Percentiles rank a stretch among this genome's conserved stretches.
Conservation (phyloP, 2,888 invertebrate species). For the Prionchulus punctatus region DNA sequence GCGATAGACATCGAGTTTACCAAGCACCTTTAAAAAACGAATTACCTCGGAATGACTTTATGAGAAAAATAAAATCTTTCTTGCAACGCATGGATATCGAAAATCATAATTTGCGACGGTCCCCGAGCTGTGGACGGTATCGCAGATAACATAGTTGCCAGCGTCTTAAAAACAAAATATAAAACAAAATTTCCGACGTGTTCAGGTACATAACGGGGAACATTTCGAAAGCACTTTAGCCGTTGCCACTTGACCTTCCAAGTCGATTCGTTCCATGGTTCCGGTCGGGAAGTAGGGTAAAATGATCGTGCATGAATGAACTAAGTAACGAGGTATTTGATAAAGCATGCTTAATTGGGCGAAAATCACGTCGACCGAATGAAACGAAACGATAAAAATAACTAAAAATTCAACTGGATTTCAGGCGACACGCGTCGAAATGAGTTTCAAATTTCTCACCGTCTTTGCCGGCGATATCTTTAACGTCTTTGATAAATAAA, state of each 20-base stretch:
- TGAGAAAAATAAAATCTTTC: constrained; percentile 37
- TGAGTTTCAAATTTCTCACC: constrained; percentile 19
- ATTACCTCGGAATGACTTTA: constrained; percentile 34
- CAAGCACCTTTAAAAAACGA: not conserved
- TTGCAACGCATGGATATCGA: constrained; percentile 37
- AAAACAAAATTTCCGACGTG: no score
- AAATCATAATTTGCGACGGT: constrained; percentile 35
- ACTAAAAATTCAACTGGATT: constrained; percentile 23
- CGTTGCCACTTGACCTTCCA: constrained; percentile 36
- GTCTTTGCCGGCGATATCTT: constrained; percentile 35
- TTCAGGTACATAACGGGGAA: no score
- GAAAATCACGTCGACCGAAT: constrained; percentile 35
- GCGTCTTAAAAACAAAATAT: constrained; percentile 22
- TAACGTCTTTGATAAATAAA: constrained; percentile 35
- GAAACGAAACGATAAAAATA: constrained; percentile 35
- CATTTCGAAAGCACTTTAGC: constrained; percentile 34
- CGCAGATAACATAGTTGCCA: constrained; percentile 33
- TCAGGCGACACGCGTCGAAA: not conserved
- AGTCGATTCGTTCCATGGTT: constrained; percentile 37
- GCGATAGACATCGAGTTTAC: no score
- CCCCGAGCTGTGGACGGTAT: constrained; percentile 34
- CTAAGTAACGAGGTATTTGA: constrained; percentile 36
- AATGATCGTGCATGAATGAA: constrained; percentile 34
- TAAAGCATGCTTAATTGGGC: constrained; percentile 36
- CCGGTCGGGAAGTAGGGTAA: constrained; percentile 38